These are phyloP conservation scores for Trochalopteron elliotii DNA, from an alignment of 2,113 vertebrate species.

Conservation along the genomic window DNA sequence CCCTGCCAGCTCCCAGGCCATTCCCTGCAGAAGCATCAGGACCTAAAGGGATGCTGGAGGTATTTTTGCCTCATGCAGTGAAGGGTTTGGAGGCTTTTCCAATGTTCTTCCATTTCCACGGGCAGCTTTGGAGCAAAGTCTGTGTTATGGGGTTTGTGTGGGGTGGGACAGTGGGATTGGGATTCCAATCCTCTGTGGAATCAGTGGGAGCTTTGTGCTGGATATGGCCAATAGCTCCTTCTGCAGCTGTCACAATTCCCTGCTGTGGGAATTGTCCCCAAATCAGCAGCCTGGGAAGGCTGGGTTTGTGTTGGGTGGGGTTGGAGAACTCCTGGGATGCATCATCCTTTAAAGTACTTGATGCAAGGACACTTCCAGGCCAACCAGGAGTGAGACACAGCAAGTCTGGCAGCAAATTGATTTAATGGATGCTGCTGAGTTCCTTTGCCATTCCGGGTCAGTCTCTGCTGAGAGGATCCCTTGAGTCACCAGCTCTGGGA, in stretches of 20 bases:
- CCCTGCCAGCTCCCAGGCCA: background rate
- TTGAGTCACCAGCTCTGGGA: background rate
- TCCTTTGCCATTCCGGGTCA: background rate
- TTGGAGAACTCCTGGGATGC: background rate
- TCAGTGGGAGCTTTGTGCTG: background rate
- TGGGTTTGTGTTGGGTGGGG: background rate
- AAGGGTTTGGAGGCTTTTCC: background rate
- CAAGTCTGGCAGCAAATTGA: background rate
- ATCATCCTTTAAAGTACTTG: background rate
- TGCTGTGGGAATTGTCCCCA: background rate
- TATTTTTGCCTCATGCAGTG: background rate
- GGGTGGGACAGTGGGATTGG: background rate
- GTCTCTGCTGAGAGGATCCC: background rate
- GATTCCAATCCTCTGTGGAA: background rate
- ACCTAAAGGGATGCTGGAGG: rapidly evolving
- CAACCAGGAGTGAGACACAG: background rate
- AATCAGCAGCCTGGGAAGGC: background rate
- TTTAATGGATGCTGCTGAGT: background rate
- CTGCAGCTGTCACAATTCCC: background rate
- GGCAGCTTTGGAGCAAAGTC: background rate
- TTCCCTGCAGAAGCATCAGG: rapidly evolving
- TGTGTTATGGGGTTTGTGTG: rapidly evolving
- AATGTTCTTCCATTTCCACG: rapidly evolving
- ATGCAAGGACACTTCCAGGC: background rate
- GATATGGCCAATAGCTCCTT: background rate